Conservation (phyloP, 2,888 invertebrate species). For the Drosophila borborema region DNA sequence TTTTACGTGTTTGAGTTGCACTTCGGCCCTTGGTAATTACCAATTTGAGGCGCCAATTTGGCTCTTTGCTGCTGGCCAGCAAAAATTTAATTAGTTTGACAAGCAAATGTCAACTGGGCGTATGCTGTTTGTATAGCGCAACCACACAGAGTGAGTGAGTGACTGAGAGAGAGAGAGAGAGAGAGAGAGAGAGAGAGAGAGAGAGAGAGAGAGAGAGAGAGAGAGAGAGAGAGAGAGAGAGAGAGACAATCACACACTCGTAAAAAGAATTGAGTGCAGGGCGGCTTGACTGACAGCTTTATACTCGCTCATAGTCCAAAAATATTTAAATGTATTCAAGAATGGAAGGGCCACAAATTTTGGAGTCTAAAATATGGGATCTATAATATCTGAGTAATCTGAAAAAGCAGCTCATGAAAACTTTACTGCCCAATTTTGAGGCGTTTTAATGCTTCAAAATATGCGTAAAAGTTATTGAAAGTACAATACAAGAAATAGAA, state of each 20-base stretch:
- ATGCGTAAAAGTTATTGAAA: too few species aligned
- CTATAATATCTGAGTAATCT: too few species aligned
- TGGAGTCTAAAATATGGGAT: too few species aligned
- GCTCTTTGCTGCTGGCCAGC: conserved; percentile 60
- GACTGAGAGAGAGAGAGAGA: too few species aligned
- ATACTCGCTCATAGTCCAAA: not conserved
- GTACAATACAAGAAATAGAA: too few species aligned
- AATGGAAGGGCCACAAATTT: too few species aligned
- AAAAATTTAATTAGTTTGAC: conserved; percentile 79
- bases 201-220: not conserved
- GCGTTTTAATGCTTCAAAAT: too few species aligned
- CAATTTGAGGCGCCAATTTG: conserved; percentile 81
- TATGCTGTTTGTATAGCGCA: conserved; percentile 13
- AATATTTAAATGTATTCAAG: too few species aligned
- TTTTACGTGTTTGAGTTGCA: conserved; percentile 78
- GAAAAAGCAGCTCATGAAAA: too few species aligned
- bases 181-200: too few species aligned
- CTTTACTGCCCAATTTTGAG: too few species aligned
- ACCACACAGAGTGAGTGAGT: not conserved
- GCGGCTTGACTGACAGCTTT: not conserved
- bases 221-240: not conserved
- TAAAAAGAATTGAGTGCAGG: conserved; percentile 4
- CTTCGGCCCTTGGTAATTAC: conserved; percentile 76
- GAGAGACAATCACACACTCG: not conserved
- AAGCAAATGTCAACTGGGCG: conserved; percentile 61